A percentile compares a stretch with the other conserved stretches of the same genome.
These are phyloP conservation scores for Callyntrura guangdongensis DNA, from an alignment of 2,888 invertebrate genomes.

Conservation along the genomic window DNA sequence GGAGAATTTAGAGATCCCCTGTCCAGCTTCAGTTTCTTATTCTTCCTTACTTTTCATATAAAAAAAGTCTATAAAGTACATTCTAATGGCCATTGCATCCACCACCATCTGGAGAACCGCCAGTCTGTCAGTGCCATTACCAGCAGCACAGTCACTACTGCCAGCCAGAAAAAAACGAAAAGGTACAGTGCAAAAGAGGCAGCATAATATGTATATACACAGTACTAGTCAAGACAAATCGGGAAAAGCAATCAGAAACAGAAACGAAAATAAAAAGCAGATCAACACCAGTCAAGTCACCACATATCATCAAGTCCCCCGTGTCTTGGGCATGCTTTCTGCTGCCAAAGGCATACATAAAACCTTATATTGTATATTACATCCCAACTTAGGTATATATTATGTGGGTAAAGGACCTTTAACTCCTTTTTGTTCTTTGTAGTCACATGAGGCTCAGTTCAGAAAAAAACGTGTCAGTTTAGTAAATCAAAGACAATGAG, in stretches of 20 bases:
- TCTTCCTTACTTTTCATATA: neutral
- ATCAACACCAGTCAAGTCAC: conserved; percentile 48
- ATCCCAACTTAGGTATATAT: too few relatives aligned
- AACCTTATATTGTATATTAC: neutral
- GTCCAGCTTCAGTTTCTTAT: conserved; percentile 1
- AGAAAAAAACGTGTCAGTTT: conserved; percentile 16
- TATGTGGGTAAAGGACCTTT: too few relatives aligned
- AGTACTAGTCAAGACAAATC: neutral
- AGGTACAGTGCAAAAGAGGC: neutral
- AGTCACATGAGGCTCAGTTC: conserved; percentile 22
- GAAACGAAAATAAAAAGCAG: conserved; percentile 37
- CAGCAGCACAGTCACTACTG: neutral
- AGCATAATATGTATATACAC: too few relatives aligned
- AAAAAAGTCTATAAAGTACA: too few relatives aligned
- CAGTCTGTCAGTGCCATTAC: conserved; percentile 47
- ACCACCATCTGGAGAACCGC: conserved; percentile 57
- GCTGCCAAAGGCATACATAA: conserved; percentile 12
- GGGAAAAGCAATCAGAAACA: conserved; percentile 44
- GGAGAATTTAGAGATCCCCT: too few relatives aligned
- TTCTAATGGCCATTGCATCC: conserved; percentile 13
- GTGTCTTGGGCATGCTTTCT: too few relatives aligned
- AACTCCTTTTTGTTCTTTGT: neutral
- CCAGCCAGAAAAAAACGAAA: neutral
- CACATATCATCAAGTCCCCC: neutral
- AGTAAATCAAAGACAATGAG: conserved; percentile 46